Base-by-base conservation (phyloP, 2,113 vertebrate genomes). In the Pachypanchax playfairii region DNA sequence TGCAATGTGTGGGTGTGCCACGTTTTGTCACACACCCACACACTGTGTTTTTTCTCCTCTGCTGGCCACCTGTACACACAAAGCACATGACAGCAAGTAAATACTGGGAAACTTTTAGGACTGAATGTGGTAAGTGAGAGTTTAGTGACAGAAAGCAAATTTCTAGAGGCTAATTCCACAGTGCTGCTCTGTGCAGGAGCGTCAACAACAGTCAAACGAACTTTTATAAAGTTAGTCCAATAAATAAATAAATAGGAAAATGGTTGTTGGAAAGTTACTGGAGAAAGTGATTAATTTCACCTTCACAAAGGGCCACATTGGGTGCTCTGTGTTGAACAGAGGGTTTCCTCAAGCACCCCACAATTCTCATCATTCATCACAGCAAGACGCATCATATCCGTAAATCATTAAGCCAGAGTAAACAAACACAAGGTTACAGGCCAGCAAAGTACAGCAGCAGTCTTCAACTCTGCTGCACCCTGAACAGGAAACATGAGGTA, bases 381-480 rank as follows among this genome's bases (percentile, higher is more conserved):
- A 65, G 29, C 47, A 15, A 4, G 28, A 72, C 75, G 70, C 86
- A 46, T 84, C 66, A 65, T 28, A 46, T 66, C 65, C 0, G 5
- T 64, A 42, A 82, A 68, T 84, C 47, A 85, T 83, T 86, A 73
- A 78, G 65, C 56, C 62, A 64, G 33, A 18, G 60, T 61, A 68
- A 79, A 84, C 59, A 84, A 57, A 60, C 13, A 3, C 17, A 65
- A 57, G 66, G 69, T 53, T 55, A 55, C 29, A 58, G 35, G 12
- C 10, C 29, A 42, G 38, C 29, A 55, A 49, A 53, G 42, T 46
- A 65, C 29, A 53, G 35, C 47, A 41, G 20, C 21, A 22, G 33
- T 52, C 41, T 43, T 50, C 28, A 56, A 26, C 14, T 20, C 21
- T 26, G 60, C 58, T 18, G 41, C n/a, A 57, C 49, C 28, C 15